Evolutionary conservation across 2,113 vertebrate species (phyloP).

Genomic region (Danio rerio): GRCz12tu NC_133193.1:24948001-24948500

Average conservation of each 20-base stretch:
- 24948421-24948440: not conserved
- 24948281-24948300: not conserved
- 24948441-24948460: not conserved
- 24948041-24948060: slow-evolving; percentile 76
- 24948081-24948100: slow-evolving; percentile 59
- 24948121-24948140: slow-evolving; percentile 75
- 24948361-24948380: not conserved
- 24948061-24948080: slow-evolving; percentile 77
- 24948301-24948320: not conserved
- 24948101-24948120: slow-evolving; percentile 65
- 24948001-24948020: slow-evolving; percentile 77
- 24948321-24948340: not conserved
- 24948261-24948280: not conserved
- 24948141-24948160: slow-evolving; percentile 77
- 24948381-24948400: not conserved
- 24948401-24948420: not conserved
- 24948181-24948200: slow-evolving; percentile 40
- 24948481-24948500: too few relatives aligned
- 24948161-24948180: slow-evolving; percentile 69
- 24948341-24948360: not conserved
- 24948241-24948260: slow-evolving; percentile 14
- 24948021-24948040: slow-evolving; percentile 61
- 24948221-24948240: slow-evolving; percentile 32
- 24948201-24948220: slow-evolving; percentile 40
- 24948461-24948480: too few relatives aligned